These are phyloP conservation scores for Polypedilum pembai DNA, from an alignment of 1,140 invertebrate genomes.

Conservation along the genomic window DNA sequence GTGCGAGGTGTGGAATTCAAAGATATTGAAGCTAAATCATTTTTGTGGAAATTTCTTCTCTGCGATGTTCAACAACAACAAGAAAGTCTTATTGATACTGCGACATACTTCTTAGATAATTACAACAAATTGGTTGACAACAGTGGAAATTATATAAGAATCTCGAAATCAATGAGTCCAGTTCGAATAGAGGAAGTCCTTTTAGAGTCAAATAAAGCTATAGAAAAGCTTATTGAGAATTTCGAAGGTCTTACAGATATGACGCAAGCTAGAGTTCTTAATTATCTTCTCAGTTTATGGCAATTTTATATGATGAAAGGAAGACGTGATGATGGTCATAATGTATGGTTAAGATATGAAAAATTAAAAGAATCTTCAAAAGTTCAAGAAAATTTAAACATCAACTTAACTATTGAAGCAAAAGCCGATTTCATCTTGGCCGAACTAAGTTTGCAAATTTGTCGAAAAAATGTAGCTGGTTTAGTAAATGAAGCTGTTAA, in stretches of 20 bases:
- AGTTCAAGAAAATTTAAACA: not conserved
- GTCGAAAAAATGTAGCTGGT: not conserved
- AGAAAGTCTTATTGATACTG: not conserved
- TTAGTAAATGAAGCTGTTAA: not conserved
- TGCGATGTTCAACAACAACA: not conserved
- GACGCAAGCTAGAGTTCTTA: not conserved
- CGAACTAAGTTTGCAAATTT: not conserved
- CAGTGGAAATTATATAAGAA: not conserved
- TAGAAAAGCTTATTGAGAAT: not conserved
- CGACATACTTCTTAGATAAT: not conserved
- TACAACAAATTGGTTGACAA: not conserved
- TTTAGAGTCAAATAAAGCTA: not conserved
- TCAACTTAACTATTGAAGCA: not conserved
- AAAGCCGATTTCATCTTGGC: not conserved
- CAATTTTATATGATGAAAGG: not conserved
- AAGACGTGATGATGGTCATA: not conserved
- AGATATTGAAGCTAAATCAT: not conserved
- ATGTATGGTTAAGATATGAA: not conserved
- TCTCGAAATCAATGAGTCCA: not conserved
- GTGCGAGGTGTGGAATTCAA: not conserved
- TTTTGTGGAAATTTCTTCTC: not conserved
- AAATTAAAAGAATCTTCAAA: not conserved
- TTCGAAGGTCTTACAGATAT: not conserved
- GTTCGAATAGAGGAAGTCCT: not conserved
- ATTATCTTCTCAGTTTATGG: conserved; percentile 5